These are phyloP conservation scores for Nycticryphes semicollaris DNA, from an alignment of 2,113 vertebrate species.

Conservation along the genomic window DNA sequence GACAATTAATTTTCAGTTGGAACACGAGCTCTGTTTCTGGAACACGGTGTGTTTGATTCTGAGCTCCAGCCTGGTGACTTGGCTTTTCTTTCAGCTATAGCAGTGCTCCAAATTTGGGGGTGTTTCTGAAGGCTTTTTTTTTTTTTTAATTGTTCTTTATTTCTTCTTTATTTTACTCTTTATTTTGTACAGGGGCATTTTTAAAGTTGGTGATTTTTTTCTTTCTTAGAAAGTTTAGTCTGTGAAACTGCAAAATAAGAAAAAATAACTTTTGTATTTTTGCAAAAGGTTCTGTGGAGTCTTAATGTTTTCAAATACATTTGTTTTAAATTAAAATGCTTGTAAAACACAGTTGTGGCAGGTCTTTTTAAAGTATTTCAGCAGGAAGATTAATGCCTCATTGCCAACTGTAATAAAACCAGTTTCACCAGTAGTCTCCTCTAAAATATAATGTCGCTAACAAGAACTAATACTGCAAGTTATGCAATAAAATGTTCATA, in stretches of 20 bases:
- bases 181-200: background rate
- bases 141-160: background rate
- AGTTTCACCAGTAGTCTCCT: background rate
- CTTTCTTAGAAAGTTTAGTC: background rate
- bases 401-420: background rate
- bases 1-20: background rate
- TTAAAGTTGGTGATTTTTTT: background rate
- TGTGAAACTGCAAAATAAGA: background rate
- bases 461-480: background rate
- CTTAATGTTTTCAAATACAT: background rate
- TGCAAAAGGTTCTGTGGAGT: background rate
- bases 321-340: background rate
- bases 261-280: background rate
- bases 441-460: background rate
- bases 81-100: background rate
- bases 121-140: no score
- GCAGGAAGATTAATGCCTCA: background rate
- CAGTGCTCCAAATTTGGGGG: background rate
- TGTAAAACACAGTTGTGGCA: background rate
- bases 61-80: background rate
- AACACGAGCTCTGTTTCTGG: background rate
- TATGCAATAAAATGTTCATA: background rate
- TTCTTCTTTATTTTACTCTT: background rate
- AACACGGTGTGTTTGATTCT: background rate
- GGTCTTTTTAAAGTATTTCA: background rate